phyloP scores from a whole-genome alignment of 2,797 vertebrate genomes.

The Sebastes miniatus region DNA sequence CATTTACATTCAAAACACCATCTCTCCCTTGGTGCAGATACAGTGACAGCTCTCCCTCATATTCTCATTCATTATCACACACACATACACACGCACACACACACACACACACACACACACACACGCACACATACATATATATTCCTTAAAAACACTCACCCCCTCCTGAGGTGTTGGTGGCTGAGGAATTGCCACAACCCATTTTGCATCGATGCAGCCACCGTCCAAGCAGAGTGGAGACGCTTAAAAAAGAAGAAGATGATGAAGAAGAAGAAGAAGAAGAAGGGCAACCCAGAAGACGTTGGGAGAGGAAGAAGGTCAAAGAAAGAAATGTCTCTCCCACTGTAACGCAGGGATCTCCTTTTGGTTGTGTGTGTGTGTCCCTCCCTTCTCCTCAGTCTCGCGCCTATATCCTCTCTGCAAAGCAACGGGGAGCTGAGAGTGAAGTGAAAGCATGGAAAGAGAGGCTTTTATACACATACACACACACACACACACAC shows the following conservation, averaged over 20 bases:
- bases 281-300: constrained; percentile 20
- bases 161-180: constrained; percentile 81
- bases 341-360: constrained; percentile 51
- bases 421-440: constrained; percentile 63
- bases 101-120: background rate
- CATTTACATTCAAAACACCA: constrained; percentile 66
- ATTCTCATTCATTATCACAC: background rate
- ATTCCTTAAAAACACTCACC: constrained; percentile 74
- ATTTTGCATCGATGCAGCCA: constrained; percentile 81
- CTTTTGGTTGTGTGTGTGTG: constrained; percentile 18
- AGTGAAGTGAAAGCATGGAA: constrained; percentile 66
- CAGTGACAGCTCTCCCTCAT: constrained; percentile 29
- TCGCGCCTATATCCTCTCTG: constrained; percentile 52
- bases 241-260: constrained; percentile 29
- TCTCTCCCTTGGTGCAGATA: constrained; percentile 40
- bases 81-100: background rate
- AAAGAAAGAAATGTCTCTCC: constrained; percentile 56
- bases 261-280: background rate
- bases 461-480: constrained; percentile 63
- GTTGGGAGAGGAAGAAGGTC: constrained; percentile 34
- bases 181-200: constrained; percentile 88
- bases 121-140: background rate
- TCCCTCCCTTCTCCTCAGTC: constrained; percentile 18
- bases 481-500: constrained; percentile 15
- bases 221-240: constrained; percentile 55